phyloP scores from a whole-genome alignment of 2,113 vertebrate species.

The Rhinoderma darwinii region DNA sequence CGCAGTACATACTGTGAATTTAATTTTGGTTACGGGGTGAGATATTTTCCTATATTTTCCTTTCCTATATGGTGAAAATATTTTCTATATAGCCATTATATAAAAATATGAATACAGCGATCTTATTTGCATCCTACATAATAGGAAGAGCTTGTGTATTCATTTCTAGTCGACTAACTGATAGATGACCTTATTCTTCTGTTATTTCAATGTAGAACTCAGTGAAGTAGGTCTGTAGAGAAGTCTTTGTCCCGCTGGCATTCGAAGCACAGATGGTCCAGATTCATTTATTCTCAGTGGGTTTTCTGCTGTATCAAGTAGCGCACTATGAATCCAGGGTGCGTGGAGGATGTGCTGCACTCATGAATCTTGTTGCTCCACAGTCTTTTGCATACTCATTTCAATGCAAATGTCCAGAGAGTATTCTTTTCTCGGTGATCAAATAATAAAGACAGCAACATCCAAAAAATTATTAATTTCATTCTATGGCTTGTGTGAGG shows the following conservation, averaged over 20 bases:
- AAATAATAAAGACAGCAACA: not conserved
- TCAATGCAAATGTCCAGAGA: slow-evolving; percentile 17
- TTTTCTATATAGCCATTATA: no score
- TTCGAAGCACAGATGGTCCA: slow-evolving; percentile 45
- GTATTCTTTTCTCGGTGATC: not conserved
- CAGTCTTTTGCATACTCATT: slow-evolving; percentile 35
- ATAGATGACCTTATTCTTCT: not conserved
- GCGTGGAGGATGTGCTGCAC: not conserved
- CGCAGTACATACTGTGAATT: no score
- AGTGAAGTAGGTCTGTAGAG: slow-evolving; percentile 1
- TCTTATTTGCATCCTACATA: no score
- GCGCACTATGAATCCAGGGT: slow-evolving; percentile 9
- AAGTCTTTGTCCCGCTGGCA: slow-evolving; percentile 27
- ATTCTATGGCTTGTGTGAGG: not conserved
- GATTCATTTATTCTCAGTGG: slow-evolving; percentile 35
- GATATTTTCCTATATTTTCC: no score
- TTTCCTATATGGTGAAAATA: no score
- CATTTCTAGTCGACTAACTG: not conserved
- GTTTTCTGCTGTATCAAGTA: slow-evolving; percentile 33
- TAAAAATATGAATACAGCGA: no score
- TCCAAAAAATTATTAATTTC: not conserved
- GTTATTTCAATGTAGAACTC: not conserved
- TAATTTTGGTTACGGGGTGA: no score
- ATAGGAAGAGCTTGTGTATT: not conserved
- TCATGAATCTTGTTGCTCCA: slow-evolving; percentile 2